Evolutionary conservation across 2,888 invertebrate genomes (phyloP), one percentile per base, ranked within the genome.

Genomic region (Minunthozetes semirufus): DNA sequence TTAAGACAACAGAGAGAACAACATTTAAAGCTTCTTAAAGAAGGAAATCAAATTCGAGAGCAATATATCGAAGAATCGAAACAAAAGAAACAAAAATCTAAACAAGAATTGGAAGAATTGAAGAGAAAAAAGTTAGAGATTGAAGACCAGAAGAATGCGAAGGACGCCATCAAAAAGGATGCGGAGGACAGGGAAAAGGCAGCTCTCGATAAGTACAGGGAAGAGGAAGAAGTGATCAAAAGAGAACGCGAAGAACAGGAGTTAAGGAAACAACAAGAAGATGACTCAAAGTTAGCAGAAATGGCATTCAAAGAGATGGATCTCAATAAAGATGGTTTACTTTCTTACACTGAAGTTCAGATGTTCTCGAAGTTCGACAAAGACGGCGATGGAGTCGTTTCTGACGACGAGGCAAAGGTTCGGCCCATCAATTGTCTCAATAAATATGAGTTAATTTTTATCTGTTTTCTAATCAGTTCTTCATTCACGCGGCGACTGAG

Each of bases 351-450:
- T 27, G 86, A 86, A 79, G 79, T 86, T 42, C 81, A 89, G 84
- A 86, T 87, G 1, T 88, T 89, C 76, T 85, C 87, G 80, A 88
- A 88, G 66, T 93, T 98, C 84, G 98, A 98, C 84, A 89, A 89
- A 79, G 90, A 98, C 83, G 88, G 88, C 77, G 90, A 96, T 85
- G 96, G 95, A 11, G 87, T 87, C 80, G 93, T 98, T 19, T 88
- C 90, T 76, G 88, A 89, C 29, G 94, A 94, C 76, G 97, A 98
- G 85, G 90, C 92, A 0, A 88, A 82, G 83, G 75, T 59, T 75
- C 42, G 8, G 8, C 6, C 1, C 13, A 53, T 53, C 50, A 75
- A 17, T 71, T 17, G 3, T 22, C 42, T 13, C 11, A 13, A 68
- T 33, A 0, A 3, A 59, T 46, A 33, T 68, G 15, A 27, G 9